A percentile compares a stretch with the other conserved stretches of the same genome.
Conservation (phyloP, 2,113 vertebrate genomes). For the Eulemur rufifrons region DNA sequence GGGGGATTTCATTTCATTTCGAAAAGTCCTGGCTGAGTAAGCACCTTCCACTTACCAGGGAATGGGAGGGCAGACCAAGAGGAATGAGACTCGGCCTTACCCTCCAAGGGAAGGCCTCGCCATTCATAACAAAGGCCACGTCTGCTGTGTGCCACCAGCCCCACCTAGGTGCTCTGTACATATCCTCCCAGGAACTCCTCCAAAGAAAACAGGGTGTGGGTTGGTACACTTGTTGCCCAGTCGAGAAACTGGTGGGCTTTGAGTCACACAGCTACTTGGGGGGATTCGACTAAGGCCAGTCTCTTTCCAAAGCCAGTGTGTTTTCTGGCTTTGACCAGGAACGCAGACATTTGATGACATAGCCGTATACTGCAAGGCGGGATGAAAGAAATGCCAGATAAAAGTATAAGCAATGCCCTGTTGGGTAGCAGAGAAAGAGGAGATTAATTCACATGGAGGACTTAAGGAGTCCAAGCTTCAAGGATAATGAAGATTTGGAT, state of each 20-base stretch:
- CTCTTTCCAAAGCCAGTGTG: not conserved
- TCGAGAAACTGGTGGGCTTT: not conserved
- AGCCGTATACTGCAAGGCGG: not conserved
- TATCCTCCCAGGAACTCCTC: not conserved
- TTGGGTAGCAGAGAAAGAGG: not conserved
- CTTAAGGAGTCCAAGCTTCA: not conserved
- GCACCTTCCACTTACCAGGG: not conserved
- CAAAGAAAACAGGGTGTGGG: not conserved
- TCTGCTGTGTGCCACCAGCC: not conserved
- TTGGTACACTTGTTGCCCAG: not conserved
- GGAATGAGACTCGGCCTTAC: not conserved
- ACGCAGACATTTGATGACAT: not conserved
- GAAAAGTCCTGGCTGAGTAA: not conserved
- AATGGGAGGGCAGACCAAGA: not conserved
- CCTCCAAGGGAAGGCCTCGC: not conserved
- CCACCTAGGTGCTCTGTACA: not conserved
- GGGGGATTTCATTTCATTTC: not conserved
- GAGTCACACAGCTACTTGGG: not conserved
- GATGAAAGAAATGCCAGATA: not conserved
- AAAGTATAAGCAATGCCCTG: not conserved
- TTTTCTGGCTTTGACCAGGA: not conserved
- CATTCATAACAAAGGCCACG: not conserved
- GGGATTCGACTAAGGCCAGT: not conserved
- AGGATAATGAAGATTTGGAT: not conserved
- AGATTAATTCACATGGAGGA: not conserved